Percentiles rank a stretch among this genome's conserved stretches.
Evolutionary conservation across 2,113 vertebrate genomes (phyloP).

Genomic region (Neodontobutis hainanensis): DNA sequence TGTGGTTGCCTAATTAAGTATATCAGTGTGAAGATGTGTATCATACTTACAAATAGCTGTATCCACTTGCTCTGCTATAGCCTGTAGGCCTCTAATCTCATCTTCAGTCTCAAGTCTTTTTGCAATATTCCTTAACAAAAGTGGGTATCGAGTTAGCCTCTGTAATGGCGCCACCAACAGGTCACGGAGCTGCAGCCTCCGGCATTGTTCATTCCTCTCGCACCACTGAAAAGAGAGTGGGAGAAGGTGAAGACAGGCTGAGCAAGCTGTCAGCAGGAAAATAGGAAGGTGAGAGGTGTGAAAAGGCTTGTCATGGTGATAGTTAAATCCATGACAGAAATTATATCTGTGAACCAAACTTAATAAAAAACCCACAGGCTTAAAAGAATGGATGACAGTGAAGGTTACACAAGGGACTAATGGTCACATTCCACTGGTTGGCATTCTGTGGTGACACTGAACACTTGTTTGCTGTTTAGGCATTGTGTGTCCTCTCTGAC

Average conservation of each 20-base stretch:
- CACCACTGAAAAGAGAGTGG: conserved; percentile 81
- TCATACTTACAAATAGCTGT: conserved; percentile 84
- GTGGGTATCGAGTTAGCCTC: conserved; percentile 84
- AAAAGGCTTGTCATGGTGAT: conserved; percentile 10
- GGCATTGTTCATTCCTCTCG: conserved; percentile 84
- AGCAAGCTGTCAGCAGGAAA: conserved; percentile 17
- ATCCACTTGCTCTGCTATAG: conserved; percentile 86
- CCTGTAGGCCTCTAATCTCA: conserved; percentile 77
- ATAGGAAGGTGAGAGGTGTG: conserved; percentile 25
- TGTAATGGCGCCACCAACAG: conserved; percentile 87
- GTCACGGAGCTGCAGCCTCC: conserved; percentile 83
- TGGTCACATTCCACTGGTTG: conserved; percentile 43
- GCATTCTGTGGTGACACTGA: conserved; percentile 27
- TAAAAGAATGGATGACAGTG: conserved; percentile 5
- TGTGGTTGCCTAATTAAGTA: neutral
- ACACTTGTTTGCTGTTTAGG: conserved; percentile 24
- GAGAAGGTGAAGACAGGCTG: neutral
- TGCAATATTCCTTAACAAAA: conserved; percentile 88
- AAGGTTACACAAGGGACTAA: conserved; percentile 31
- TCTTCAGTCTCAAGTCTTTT: conserved; percentile 75
- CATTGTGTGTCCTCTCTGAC: conserved; percentile 13
- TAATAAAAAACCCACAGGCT: conserved; percentile 6
- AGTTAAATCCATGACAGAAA: conserved; percentile 15
- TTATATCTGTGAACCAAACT: conserved; percentile 12
- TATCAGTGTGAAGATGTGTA: neutral